These are phyloP conservation scores for Myopa testacea DNA, from an alignment of 2,888 invertebrate species.

Conservation along the genomic window DNA sequence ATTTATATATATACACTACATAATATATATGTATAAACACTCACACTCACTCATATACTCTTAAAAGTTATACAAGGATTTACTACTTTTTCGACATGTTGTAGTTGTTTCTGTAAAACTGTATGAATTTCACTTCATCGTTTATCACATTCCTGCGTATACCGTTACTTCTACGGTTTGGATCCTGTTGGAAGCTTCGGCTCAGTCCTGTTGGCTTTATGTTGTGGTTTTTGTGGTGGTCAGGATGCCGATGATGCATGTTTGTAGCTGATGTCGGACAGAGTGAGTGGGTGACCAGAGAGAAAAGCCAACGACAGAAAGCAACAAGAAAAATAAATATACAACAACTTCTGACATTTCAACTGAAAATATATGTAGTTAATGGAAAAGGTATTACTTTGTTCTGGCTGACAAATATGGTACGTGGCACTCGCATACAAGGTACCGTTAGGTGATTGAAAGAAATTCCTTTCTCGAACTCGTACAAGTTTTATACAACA, in stretches of 20 bases:
- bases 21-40: not conserved
- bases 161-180: not conserved
- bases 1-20: not conserved
- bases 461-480: too few species aligned
- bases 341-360: constrained; percentile 1
- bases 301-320: not conserved
- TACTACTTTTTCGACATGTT: not conserved
- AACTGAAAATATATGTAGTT: not conserved
- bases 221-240: constrained; percentile 17
- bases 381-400: not conserved
- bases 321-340: not conserved
- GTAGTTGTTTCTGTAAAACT: constrained; percentile 4
- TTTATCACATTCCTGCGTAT: constrained; percentile 36
- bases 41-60: not conserved
- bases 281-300: not conserved
- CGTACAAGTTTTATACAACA: too few species aligned
- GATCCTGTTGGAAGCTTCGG: not conserved
- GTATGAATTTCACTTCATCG: constrained; percentile 40
- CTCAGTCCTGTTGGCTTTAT: not conserved
- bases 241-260: not conserved
- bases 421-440: not conserved
- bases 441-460: too few species aligned
- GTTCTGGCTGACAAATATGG: constrained; percentile 1
- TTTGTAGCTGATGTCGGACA: not conserved
- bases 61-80: not conserved